Evolutionary conservation across 2,113 vertebrate species (phyloP), one percentile per base, ranked within the genome.

Genomic region (Podarcis raffonei): DNA sequence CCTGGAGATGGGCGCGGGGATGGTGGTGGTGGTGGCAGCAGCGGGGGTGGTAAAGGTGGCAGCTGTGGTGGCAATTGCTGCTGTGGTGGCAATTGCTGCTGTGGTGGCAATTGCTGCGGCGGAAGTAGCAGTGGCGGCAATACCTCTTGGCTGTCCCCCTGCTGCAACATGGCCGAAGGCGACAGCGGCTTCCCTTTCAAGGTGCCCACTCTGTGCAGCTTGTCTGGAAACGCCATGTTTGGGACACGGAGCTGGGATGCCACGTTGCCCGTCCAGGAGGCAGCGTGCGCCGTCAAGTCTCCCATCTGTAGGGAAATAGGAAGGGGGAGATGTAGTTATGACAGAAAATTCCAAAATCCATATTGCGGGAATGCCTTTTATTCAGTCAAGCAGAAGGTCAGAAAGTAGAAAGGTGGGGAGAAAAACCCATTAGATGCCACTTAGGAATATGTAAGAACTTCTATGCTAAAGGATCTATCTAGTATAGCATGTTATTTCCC

Each of bases 181-280:
- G 91, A 85, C 20, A 35, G 81, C 12, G 92, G 92, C 83, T 75
- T 87, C 15, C 74, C 69, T 85, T 97, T 97, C 93, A 95, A 82
- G 7, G 97, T 95, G 39, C 96, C 96, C 12, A 97, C 94, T 1
- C 97, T 96, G 84, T 97, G 96, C 91, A 98, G 96, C 22, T 96
- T 97, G 84, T 97, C 95, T 15, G 94, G 92, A 80, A 98, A 92
- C 1, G 96, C 97, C 85, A 93, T 66, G 72, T 97, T 98, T 2
- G 98, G 97, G 87, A 98, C 97, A 57, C 97, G 97, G 85, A 98
- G 97, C 86, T 98, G 97, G 90, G 98, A 97, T 0, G 98, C 98
- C 97, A 98, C 97, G 83, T 96, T 98, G 96, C 94, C 96, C 86
- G 98, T 98, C 98, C 98, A 99, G 95, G 98, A 98, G 84, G 98